A percentile compares a stretch with the other conserved stretches of the same genome.
phyloP scores from a whole-genome alignment of 2,113 vertebrate species.

The Nyctibius bracteatus region DNA sequence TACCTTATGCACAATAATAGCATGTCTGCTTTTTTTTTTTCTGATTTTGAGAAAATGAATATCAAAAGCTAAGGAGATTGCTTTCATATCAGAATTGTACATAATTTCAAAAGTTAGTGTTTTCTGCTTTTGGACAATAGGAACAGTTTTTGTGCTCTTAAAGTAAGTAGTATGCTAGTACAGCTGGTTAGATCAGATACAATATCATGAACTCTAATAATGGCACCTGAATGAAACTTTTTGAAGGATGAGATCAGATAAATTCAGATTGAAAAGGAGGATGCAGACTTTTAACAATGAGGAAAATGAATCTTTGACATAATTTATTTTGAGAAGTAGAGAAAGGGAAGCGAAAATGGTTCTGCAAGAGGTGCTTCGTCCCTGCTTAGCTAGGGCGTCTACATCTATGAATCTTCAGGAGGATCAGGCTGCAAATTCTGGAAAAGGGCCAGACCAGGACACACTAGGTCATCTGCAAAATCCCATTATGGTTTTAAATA shows the following conservation, averaged over 20 bases:
- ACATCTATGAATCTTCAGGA: neutral
- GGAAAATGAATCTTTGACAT: neutral
- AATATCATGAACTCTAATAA: neutral
- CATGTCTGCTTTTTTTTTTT: neutral
- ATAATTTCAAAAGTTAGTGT: neutral
- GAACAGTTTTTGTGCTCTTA: neutral
- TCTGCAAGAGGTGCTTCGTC: neutral
- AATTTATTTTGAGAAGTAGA: neutral
- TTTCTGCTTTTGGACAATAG: neutral
- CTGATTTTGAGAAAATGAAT: neutral
- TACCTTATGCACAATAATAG: neutral
- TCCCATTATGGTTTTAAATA: neutral
- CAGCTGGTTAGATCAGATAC: neutral
- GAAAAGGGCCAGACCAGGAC: neutral
- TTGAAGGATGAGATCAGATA: neutral
- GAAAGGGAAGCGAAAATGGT: neutral
- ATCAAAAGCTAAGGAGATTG: neutral
- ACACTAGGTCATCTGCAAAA: neutral
- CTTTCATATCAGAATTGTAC: fast-evolving
- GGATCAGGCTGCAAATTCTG: neutral
- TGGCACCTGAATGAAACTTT: neutral
- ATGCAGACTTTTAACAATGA: neutral
- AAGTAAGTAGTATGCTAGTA: neutral
- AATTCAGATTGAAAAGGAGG: neutral
- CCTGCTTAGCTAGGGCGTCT: neutral